Base-by-base conservation (phyloP, 2,797 vertebrate species). In the Gymnodraco acuticeps region DNA sequence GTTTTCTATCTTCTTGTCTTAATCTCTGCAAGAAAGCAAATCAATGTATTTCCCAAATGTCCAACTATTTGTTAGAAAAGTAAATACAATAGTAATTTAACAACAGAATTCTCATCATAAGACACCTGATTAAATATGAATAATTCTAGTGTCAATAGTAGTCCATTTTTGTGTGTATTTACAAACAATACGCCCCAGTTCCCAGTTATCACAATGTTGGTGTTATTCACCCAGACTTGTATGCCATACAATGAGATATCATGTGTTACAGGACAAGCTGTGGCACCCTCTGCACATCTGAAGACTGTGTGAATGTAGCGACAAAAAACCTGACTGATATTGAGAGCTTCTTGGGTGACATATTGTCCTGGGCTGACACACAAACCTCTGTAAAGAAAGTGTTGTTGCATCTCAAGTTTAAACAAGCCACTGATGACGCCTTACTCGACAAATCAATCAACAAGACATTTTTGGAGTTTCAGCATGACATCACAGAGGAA, bases 401-500 rank as follows among this genome's bases (percentile, higher is more conserved):
- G 3, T 15, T 92, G 19, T 27, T 83, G 14, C 76, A 76, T 54
- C 50, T 90, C 48, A 73, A 46, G 55, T 38, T 52, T 20, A 63
- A 47, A 67, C 58, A 45, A 50, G 46, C 14, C 64, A 9, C 38
- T 3, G 10, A 13, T 3, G 62, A 85, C 38, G 31, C 77, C 55
- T 50, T 76, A 17, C 77, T 89, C 2, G n/a, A 55, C 5, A 54
- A 86, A 15, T 61, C 42, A 0, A 58, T 80, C 20, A 90, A 86
- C 63, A 52, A 59, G 15, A 91, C 77, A 16, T 91, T 92, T 65
- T 1, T 85, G 42, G 64, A 60, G 41, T 91, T 93, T 71, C 87
- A 83, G 53, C 53, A n/a, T 2, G 71, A 93, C 78, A 76, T 94
- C 61, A 90, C 64, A 0, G 88, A 90, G 42, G 91, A 93, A 74